phyloP scores from a whole-genome alignment of 2,113 vertebrate genomes.

The Microtus ochrogaster region DNA sequence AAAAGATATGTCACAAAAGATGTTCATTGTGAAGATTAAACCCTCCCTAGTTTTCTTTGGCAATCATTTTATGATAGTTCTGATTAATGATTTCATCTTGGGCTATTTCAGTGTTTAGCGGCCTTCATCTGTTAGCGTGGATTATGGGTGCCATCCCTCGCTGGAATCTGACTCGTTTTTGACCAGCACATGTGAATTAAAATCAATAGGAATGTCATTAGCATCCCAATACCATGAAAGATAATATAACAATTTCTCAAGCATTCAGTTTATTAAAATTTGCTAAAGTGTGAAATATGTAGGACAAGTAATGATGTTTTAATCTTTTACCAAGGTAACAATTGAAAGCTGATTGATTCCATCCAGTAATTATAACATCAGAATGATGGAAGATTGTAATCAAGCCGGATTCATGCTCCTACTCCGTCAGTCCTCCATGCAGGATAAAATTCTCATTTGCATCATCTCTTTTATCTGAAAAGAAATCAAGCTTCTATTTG shows the following conservation, averaged over 20 bases:
- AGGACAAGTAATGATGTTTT: conserved; percentile 88
- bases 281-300: conserved; percentile 88
- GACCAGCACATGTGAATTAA: conserved; percentile 86
- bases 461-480: conserved; percentile 85
- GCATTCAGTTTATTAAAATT: conserved; percentile 90
- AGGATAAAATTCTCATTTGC: conserved; percentile 87
- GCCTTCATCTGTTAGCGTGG: conserved; percentile 85
- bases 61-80: conserved; percentile 85
- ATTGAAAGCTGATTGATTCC: conserved; percentile 90
- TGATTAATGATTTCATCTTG: conserved; percentile 86
- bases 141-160: conserved; percentile 82
- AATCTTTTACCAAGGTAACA: conserved; percentile 90
- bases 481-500: conserved; percentile 86
- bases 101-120: conserved; percentile 83
- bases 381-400: conserved; percentile 91
- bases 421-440: conserved; percentile 84
- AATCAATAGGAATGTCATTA: conserved; percentile 90
- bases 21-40: conserved; percentile 82
- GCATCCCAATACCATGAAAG: conserved; percentile 81
- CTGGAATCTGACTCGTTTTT: conserved; percentile 85
- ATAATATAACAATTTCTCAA: conserved; percentile 88
- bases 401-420: conserved; percentile 85
- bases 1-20: conserved; percentile 80
- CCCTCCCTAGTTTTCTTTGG: conserved; percentile 76
- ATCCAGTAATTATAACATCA: conserved; percentile 90